These are phyloP conservation scores for Hemicordylus capensis DNA, from an alignment of 2,113 vertebrate species.

Conservation along the genomic window DNA sequence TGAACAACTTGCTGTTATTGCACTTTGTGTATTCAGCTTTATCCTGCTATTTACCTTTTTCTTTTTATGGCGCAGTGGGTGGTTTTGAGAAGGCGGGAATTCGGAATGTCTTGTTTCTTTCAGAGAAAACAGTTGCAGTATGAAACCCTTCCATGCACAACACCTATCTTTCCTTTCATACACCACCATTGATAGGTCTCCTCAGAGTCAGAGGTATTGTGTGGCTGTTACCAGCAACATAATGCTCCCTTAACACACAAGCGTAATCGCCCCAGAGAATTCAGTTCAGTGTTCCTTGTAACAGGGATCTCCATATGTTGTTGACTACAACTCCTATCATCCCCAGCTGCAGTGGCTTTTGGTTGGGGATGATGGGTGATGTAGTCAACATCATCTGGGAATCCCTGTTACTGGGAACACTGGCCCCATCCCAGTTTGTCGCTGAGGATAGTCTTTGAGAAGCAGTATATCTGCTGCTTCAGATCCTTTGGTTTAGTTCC, in stretches of 20 bases:
- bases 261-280: background rate
- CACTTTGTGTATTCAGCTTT: slow-evolving; percentile 60
- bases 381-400: too few relatives aligned
- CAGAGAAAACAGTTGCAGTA: slow-evolving; percentile 3
- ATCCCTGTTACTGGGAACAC: too few relatives aligned
- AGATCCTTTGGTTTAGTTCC: background rate
- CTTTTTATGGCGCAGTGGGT: slow-evolving; percentile 47
- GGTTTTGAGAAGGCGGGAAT: slow-evolving; percentile 39
- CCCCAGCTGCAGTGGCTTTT: too few relatives aligned
- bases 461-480: background rate
- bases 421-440: too few relatives aligned
- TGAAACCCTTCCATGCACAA: slow-evolving; percentile 34
- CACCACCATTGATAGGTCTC: slow-evolving; percentile 6
- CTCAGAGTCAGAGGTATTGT: slow-evolving; percentile 43
- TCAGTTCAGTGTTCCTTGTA: too few relatives aligned
- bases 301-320: too few relatives aligned
- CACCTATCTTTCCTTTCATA: slow-evolving; percentile 43
- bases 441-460: fast-evolving
- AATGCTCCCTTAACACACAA: slow-evolving; percentile 33
- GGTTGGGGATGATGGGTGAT: too few relatives aligned
- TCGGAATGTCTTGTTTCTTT: slow-evolving; percentile 39
- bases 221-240: background rate
- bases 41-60: slow-evolving; percentile 34
- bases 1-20: slow-evolving; percentile 63
- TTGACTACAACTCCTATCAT: too few relatives aligned